A percentile compares a stretch with the other conserved stretches of the same genome.
phyloP scores from a whole-genome alignment of 2,797 vertebrate genomes.

The Momotus momota region DNA sequence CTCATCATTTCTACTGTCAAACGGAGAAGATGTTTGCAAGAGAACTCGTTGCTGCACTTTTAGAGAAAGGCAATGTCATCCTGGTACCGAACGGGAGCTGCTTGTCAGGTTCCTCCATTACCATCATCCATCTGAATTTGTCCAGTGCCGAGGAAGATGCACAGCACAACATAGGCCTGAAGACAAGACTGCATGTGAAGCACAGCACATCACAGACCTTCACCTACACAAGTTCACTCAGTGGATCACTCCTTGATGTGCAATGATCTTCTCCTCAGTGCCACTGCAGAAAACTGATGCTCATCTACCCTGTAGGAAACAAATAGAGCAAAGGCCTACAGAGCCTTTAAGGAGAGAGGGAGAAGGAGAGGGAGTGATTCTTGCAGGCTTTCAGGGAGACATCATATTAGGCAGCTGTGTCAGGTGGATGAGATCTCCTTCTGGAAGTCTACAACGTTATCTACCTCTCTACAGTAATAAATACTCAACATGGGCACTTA shows the following conservation, averaged over 20 bases:
- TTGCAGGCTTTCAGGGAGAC: not conserved
- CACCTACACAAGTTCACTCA: not conserved
- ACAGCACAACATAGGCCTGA: not conserved
- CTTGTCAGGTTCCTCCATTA: not conserved
- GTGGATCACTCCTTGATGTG: not conserved
- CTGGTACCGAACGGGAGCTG: accelerated
- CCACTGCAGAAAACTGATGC: not conserved
- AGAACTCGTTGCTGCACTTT: not conserved
- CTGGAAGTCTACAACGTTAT: not conserved
- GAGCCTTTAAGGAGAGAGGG: not conserved
- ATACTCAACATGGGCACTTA: not conserved
- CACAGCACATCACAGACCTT: not conserved
- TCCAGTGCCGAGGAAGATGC: not conserved
- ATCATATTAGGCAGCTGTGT: not conserved
- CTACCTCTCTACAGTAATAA: not conserved
- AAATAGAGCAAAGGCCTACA: not conserved
- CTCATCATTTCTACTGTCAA: not conserved
- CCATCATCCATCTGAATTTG: not conserved
- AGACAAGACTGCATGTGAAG: accelerated
- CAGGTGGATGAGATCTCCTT: not conserved
- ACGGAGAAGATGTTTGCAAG: not conserved
- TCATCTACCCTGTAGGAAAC: not conserved
- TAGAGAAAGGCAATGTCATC: not conserved
- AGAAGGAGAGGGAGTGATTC: not conserved
- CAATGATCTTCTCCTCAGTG: not conserved